Conservation (phyloP, 2,113 vertebrate genomes). For the Dendropsophus ebraccatus region DNA sequence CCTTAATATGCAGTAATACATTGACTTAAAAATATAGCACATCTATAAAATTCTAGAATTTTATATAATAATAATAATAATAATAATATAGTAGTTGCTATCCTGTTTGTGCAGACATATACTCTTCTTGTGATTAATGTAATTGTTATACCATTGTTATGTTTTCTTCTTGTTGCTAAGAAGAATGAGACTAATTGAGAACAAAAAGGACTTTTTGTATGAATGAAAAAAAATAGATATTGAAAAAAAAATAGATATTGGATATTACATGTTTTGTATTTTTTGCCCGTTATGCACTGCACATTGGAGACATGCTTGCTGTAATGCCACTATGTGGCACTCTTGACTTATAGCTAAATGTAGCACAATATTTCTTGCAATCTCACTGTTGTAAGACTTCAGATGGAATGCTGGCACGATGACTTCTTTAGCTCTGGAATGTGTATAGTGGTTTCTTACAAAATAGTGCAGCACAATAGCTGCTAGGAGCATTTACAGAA, state of each 20-base stretch:
- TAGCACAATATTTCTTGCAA: not conserved
- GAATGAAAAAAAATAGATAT: not conserved
- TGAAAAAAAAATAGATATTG: not conserved
- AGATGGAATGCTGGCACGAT: not conserved
- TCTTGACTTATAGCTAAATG: constrained; percentile 39
- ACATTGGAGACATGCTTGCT: not conserved
- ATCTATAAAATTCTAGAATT: no score
- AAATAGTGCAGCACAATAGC: not conserved
- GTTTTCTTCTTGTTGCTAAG: not conserved
- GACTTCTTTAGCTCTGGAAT: constrained; percentile 4
- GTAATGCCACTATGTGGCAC: constrained; percentile 47
- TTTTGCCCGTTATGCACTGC: not conserved
- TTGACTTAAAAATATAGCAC: no score
- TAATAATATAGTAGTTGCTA: not conserved
- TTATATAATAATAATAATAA: not conserved
- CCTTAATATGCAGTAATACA: no score
- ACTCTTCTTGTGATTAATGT: not conserved
- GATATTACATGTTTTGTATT: not conserved
- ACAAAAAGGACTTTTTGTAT: not conserved
- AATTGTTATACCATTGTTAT: no score
- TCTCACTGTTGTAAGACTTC: not conserved
- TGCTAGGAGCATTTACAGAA: not conserved
- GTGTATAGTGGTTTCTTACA: not conserved
- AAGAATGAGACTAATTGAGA: no score
- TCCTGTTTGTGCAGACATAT: not conserved